Evolutionary conservation across 1,140 invertebrate species (phyloP).

Genomic region (Drosophila nigrodunni): DNA sequence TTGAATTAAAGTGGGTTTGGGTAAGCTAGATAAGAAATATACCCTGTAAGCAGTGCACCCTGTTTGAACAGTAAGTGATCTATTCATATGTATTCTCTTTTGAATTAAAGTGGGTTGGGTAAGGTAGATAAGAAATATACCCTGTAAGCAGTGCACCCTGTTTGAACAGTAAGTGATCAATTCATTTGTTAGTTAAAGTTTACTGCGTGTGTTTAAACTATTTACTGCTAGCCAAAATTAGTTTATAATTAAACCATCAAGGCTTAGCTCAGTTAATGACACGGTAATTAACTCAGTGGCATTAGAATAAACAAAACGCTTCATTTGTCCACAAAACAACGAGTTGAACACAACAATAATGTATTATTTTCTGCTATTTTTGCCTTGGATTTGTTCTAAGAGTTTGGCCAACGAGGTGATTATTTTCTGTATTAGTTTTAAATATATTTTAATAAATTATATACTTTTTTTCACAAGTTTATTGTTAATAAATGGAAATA

Average conservation of each 20-base stretch:
- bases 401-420: background rate
- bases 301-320: background rate
- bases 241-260: background rate
- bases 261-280: background rate
- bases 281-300: background rate
- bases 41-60: background rate
- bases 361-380: conserved; percentile 1
- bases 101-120: background rate
- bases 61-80: background rate
- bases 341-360: conserved; percentile 10
- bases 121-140: background rate
- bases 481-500: background rate
- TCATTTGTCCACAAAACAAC: conserved; percentile 17
- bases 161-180: background rate
- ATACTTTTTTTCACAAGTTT: background rate
- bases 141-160: background rate
- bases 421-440: background rate
- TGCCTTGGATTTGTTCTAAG: conserved; percentile 6
- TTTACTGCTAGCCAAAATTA: too few relatives aligned
- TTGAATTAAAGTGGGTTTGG: background rate
- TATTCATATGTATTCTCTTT: background rate
- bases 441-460: background rate
- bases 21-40: background rate
- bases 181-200: background rate
- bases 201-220: too few relatives aligned